Base-by-base conservation (phyloP, 2,888 invertebrate genomes). In the Eudasyphora cyanicolor region DNA sequence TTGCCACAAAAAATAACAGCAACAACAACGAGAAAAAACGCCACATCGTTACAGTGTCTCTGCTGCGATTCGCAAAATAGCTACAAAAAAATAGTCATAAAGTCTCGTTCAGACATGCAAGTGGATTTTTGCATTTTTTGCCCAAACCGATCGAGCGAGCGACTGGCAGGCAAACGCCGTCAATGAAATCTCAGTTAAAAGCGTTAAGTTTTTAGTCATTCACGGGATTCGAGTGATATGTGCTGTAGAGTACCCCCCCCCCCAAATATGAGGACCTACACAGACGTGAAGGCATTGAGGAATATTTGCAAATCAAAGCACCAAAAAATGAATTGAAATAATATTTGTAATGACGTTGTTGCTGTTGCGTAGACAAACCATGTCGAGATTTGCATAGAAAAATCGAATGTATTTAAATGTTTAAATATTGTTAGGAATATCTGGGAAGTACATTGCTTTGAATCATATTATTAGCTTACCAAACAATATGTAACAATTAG, bases 281-380 rank as follows among this genome's bases (percentile, higher is more conserved):
- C 35, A 76, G n/a, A 19, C 54, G 54, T 69, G 24, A 14, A 54
- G 2, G 6, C 54, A 54, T 21, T 1, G n/a, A 4, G n/a, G 7
- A 2, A 4, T n/a, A 54, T 54, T 21, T 17, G 24, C 10, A 4
- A 19, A 35, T 6, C 24, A 42, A n/a, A 38, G 38, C 2, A n/a
- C 19, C 3, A 24, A 64, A 38, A 64, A 32, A n/a, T 21, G 27
- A 38, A 32, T 10, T 21, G 27, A 38, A 49, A 62, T 60, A 29
- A 12, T 74, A 49, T 70, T 69, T 75, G 69, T 74, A 83, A 77
- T 70, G 74, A 79, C 70, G 69, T 73, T 79, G 73, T 71, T 54
- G n/a, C n/a, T n/a, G 24, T 71, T 82, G 82, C 85, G 82, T 85
- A 85, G 85, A 85, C 85, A 85, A 77, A 85, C 64, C 79, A 85